A percentile compares a stretch with the other conserved stretches of the same genome.
These are phyloP conservation scores for Scaptomyza polygonia DNA, from an alignment of 2,888 invertebrate genomes.

Conservation along the genomic window DNA sequence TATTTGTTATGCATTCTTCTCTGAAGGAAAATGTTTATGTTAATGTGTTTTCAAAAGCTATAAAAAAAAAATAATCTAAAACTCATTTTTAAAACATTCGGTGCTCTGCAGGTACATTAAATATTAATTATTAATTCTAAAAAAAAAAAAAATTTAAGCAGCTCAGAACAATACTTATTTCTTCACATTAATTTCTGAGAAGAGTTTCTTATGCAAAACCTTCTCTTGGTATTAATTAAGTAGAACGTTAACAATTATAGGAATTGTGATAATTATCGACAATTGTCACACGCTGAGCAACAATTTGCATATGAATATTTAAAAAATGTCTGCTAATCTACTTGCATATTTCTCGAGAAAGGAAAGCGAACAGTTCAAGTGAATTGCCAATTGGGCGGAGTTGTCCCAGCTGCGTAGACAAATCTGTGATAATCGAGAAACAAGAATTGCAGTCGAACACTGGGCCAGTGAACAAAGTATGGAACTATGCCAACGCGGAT, in stretches of 20 bases:
- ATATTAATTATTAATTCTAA: too few species aligned
- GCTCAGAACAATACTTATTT: not conserved
- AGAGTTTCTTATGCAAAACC: not conserved
- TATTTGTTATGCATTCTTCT: too few species aligned
- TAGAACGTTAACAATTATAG: not conserved
- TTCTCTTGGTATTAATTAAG: not conserved
- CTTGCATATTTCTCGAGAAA: conserved; percentile 12
- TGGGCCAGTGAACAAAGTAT: conserved; percentile 13
- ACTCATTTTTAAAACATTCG: too few species aligned
- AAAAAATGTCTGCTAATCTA: conserved; percentile 9
- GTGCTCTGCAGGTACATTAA: too few species aligned
- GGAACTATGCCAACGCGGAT: conserved; percentile 31
- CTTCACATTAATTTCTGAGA: not conserved
- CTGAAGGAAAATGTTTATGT: too few species aligned
- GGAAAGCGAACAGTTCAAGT: not conserved
- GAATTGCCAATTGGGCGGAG: conserved; percentile 11
- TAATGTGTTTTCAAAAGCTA: too few species aligned
- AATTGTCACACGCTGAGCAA: conserved; percentile 6
- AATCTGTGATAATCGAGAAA: conserved; percentile 29
- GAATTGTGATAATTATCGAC: conserved; percentile 23
- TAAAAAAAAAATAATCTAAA: too few species aligned
- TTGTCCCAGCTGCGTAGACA: conserved; percentile 31
- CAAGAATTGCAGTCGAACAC: conserved; percentile 13
- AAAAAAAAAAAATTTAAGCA: not conserved
- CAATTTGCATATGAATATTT: conserved; percentile 5